Evolutionary conservation across 1,140 invertebrate genomes (phyloP), one percentile per base, ranked within the genome.

Genomic region (Acromyrmex charruanus): DNA sequence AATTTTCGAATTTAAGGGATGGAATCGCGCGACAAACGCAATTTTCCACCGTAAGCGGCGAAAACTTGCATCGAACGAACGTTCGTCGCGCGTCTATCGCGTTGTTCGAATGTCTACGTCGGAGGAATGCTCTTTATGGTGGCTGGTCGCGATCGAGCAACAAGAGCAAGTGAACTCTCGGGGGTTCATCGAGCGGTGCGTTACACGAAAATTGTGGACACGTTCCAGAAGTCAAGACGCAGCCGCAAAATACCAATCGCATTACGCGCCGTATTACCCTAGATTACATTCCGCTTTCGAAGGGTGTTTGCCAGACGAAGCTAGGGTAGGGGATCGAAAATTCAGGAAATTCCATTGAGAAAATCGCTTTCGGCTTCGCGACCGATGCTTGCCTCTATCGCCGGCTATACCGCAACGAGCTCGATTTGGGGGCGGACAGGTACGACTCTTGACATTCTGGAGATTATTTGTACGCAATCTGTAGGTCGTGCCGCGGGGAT

Each of bases 391-490:
- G 65, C 65, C 65, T 35, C 35, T 4, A 28, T 59, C 18, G 71
- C 51, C 12, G 72, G 49, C 71, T 61, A 39, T 39, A 55, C 59
- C 25, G 39, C 68, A 80, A 81, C 28, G 21, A 49, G 51, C 65
- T 28, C 10, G 82, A 79, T 74, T 88, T 44, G 81, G 68, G 59
- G 81, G 74, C 59, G 74, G 87, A 53, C 87, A 77, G 74, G 31
- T 79, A 58, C 65, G 66, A 61, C 72, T 68, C 49, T 72, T 49
- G 61, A 61, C 66, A 77, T 87, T 85, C 72, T 63, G 66, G n/a
- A 71, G 85, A 90, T 90, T 90, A 90, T 90, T 90, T 90, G 88
- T 90, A 90, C 79, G 79, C 74, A 90, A 90, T 90, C 88, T 89
- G 88, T 90, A 89, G 58, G 59, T 82, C 51, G 25, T 72, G 68